Conservation (phyloP, 2,113 vertebrate species). For the Anoura caudifer region DNA sequence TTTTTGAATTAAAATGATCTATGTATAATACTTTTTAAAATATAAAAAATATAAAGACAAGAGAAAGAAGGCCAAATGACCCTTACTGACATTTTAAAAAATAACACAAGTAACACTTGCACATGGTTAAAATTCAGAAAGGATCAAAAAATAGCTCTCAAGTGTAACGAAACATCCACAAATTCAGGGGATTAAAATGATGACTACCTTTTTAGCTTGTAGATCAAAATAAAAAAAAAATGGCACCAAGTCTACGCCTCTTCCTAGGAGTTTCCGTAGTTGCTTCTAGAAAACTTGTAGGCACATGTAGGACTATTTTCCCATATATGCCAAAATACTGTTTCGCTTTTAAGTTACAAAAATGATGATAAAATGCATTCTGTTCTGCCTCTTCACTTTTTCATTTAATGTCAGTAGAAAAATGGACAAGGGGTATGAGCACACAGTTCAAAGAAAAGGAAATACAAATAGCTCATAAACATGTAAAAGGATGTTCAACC, state of each 20-base stretch:
- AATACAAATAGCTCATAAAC: neutral
- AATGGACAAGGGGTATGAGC: neutral
- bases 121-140: slow-evolving; percentile 1
- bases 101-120: neutral
- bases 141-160: neutral
- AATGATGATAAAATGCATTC: neutral
- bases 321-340: neutral
- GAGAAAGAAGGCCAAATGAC: neutral
- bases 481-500: neutral
- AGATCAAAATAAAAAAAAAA: neutral
- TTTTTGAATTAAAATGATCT: neutral
- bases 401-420: neutral
- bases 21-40: neutral
- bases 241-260: neutral
- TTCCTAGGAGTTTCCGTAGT: neutral
- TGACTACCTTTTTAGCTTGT: neutral
- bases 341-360: neutral
- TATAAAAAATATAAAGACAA: neutral
- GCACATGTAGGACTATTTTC: neutral
- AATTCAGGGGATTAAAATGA: neutral
- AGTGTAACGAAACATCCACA: neutral
- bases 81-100: neutral
- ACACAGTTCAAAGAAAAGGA: neutral
- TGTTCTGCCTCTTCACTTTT: neutral
- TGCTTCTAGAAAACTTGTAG: neutral